Conservation (phyloP, 2,113 vertebrate species). For the Bungarus multicinctus region DNA sequence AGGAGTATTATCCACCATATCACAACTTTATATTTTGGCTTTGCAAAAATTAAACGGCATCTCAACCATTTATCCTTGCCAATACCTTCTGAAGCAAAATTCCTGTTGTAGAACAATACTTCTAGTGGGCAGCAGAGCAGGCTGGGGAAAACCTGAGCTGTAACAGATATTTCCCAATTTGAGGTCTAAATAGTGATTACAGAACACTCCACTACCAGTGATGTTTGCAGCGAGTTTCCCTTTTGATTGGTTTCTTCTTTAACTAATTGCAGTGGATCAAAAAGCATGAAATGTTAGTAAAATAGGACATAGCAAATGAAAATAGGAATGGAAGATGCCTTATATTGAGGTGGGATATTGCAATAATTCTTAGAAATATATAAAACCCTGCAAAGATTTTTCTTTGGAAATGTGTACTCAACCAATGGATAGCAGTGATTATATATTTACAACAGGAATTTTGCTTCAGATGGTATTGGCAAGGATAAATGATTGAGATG, state of each 20-base stretch:
- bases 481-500: no score
- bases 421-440: neutral
- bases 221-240: no score
- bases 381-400: neutral
- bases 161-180: no score
- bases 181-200: no score
- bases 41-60: neutral
- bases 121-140: neutral
- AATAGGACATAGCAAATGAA: neutral
- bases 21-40: neutral
- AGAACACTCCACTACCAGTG: no score
- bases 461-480: no score
- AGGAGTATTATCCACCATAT: neutral
- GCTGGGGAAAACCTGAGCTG: neutral
- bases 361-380: neutral
- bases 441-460: neutral
- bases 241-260: no score
- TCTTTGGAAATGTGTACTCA: neutral
- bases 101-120: neutral
- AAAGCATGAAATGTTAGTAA: neutral
- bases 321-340: neutral
- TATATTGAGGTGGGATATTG: neutral
- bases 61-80: neutral
- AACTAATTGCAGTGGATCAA: neutral
- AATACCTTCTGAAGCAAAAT: neutral